A percentile compares a stretch with the other conserved stretches of the same genome.
These are phyloP conservation scores for Aphidius colemani DNA, from an alignment of 2,888 invertebrate species.

Conservation along the genomic window DNA sequence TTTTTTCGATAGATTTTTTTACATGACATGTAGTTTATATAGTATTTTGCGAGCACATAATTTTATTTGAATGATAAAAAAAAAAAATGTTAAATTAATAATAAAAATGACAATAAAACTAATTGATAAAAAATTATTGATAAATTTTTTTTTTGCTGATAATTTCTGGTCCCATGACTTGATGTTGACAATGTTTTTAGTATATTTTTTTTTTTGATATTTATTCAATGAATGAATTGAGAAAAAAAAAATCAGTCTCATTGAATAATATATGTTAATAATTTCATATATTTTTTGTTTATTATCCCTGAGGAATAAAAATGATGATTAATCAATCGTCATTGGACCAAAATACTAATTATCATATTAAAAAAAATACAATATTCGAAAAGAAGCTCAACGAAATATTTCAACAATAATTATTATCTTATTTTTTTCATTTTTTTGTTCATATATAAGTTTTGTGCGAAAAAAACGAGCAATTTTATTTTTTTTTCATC, in stretches of 20 bases:
- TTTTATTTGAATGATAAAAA: too few relatives aligned
- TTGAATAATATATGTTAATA: not conserved
- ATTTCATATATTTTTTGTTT: too few relatives aligned
- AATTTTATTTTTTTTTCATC: not conserved
- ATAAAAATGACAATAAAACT: not conserved
- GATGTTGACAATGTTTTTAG: not conserved
- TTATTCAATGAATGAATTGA: not conserved
- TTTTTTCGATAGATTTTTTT: too few relatives aligned
- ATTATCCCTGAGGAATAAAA: too few relatives aligned
- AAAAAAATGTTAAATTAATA: too few relatives aligned
- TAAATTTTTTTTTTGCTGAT: not conserved
- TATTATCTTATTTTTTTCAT: not conserved
- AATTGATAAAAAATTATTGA: not conserved
- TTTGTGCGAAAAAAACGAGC: conserved; percentile 4
- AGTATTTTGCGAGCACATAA: too few relatives aligned
- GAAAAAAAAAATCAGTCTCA: conserved; percentile 18
- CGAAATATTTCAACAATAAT: conserved; percentile 3
- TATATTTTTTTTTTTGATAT: not conserved
- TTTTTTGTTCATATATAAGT: not conserved
- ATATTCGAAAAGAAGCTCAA: not conserved
- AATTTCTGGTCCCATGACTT: conserved; percentile 6
- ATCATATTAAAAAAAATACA: conserved; percentile 7
- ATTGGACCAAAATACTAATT: not conserved
- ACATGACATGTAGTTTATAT: too few relatives aligned
- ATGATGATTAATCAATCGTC: not conserved